Evolutionary conservation across 2,888 invertebrate species (phyloP).

Genomic region (Gymnocheta viridis): DNA sequence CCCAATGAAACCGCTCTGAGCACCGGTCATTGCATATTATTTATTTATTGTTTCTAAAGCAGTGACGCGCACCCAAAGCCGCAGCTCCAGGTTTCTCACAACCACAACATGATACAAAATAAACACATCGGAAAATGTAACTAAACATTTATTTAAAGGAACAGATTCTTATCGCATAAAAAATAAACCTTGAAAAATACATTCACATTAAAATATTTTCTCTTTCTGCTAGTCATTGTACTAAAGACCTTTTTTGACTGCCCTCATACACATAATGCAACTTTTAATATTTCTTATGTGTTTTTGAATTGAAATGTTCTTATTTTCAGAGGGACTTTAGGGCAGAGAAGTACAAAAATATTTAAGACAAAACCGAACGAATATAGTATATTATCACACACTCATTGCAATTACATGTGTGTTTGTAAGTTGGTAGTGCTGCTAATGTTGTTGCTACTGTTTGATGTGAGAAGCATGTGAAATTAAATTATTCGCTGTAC

Average conservation of each 20-base stretch:
- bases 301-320: background rate
- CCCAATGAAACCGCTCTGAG: too few relatives aligned
- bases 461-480: constrained; percentile 54
- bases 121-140: too few relatives aligned
- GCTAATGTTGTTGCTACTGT: constrained; percentile 27
- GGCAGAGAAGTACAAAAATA: background rate
- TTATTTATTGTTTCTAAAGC: too few relatives aligned
- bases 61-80: too few relatives aligned
- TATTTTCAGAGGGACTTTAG: background rate
- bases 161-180: too few relatives aligned
- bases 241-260: background rate
- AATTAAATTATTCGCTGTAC: constrained; percentile 47
- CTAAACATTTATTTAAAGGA: too few relatives aligned
- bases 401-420: constrained; percentile 22
- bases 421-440: constrained; percentile 28
- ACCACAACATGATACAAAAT: too few relatives aligned
- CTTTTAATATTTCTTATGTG: constrained; percentile 10
- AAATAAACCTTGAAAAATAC: too few relatives aligned
- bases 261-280: background rate
- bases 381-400: constrained; percentile 26
- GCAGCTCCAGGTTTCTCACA: too few relatives aligned
- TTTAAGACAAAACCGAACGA: constrained; percentile 1
- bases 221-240: too few relatives aligned
- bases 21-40: too few relatives aligned
- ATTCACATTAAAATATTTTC: too few relatives aligned